These are phyloP conservation scores for Sweltsa coloradensis DNA, from an alignment of 1,140 invertebrate genomes.

Conservation along the genomic window DNA sequence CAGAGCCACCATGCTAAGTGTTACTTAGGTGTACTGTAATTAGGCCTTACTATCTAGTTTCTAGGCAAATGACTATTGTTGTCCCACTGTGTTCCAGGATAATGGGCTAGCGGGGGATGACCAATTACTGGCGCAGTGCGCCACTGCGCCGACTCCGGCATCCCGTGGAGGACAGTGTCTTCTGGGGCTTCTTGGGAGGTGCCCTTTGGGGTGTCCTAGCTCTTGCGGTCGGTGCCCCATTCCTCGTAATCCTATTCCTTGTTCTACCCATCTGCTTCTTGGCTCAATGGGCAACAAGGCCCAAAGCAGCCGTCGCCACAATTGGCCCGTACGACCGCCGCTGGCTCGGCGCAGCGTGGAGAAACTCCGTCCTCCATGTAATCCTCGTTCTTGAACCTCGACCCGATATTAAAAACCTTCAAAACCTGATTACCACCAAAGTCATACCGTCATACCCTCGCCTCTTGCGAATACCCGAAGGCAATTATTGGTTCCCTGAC, in stretches of 20 bases:
- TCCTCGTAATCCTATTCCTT: constrained; percentile 22
- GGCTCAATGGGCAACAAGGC: too few relatives aligned
- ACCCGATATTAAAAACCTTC: too few relatives aligned
- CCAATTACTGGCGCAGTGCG: constrained; percentile 17
- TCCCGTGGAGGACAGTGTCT: constrained; percentile 32
- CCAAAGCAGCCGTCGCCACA: too few relatives aligned
- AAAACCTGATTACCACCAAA: constrained; percentile 32
- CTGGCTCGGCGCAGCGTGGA: constrained; percentile 32
- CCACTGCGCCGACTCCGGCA: constrained; percentile 28
- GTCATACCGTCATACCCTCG: constrained; percentile 36
- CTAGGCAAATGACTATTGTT: too few relatives aligned
- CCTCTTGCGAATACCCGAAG: constrained; percentile 33
- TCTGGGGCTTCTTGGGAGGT: constrained; percentile 27
- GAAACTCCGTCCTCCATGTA: constrained; percentile 33
- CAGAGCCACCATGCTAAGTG: too few relatives aligned
- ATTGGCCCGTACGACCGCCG: constrained; percentile 33
- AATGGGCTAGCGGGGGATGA: too few relatives aligned
- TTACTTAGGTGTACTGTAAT: too few relatives aligned
- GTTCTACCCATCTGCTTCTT: too few relatives aligned
- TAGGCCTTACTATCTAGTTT: too few relatives aligned
- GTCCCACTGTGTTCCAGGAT: too few relatives aligned
- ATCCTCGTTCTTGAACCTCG: constrained; percentile 37
- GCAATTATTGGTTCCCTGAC: constrained; percentile 38
- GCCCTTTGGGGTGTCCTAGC: constrained; percentile 29
- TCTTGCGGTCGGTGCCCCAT: constrained; percentile 28